Base-by-base conservation (phyloP, 2,888 invertebrate species). In the Epistrophe eligans region DNA sequence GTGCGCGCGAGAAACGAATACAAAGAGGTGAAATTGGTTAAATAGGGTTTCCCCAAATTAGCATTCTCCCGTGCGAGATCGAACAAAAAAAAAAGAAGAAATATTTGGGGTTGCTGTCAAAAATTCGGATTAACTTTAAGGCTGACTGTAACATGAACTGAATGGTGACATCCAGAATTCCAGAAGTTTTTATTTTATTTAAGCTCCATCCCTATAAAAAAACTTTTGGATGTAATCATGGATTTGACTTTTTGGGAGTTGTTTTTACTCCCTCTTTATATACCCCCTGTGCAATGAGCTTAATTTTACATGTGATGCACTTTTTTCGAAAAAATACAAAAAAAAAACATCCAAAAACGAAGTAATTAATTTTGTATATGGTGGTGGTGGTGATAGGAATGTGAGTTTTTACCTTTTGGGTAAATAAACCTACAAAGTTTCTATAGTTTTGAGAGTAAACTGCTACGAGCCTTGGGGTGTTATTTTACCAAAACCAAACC, bases 351-450 rank as follows among this genome's bases (percentile, higher is more conserved):
- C 17, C 43, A 28, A 57, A 48, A 60, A 77, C 40, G 45, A 77
- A 57, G 77, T 82, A 73, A 77, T 85, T 77, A 77, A 77, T 81
- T 67, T 81, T 70, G 57, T 45, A 45, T n/a, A 11, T n/a, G n/a
- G 10, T 35, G 77, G 67, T 84, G 72, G 24, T 24, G n/a, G n/a
- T 60, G 17, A 19, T 43, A 4, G 70, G 74, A 7, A 45, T n/a
- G 15, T 45, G 8, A 45, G 45, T 45, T 45, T 7, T n/a, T 7
- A 45, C 58, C 71, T 79, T 79, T 79, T 70, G 45, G 62, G 79
- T 67, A 79, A 83, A 79, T 83, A 24, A 15, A 35, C 35, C 35
- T 35, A 62, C 71, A 84, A 76, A 71, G 48, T 84, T 83, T 50
- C 17, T 38, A 43, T n/a, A n/a, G 15, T 45, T 45, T 45, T 50